Evolutionary conservation across 2,888 invertebrate species (phyloP), one percentile per base, ranked within the genome.

Genomic region (Tetragnatha montana): DNA sequence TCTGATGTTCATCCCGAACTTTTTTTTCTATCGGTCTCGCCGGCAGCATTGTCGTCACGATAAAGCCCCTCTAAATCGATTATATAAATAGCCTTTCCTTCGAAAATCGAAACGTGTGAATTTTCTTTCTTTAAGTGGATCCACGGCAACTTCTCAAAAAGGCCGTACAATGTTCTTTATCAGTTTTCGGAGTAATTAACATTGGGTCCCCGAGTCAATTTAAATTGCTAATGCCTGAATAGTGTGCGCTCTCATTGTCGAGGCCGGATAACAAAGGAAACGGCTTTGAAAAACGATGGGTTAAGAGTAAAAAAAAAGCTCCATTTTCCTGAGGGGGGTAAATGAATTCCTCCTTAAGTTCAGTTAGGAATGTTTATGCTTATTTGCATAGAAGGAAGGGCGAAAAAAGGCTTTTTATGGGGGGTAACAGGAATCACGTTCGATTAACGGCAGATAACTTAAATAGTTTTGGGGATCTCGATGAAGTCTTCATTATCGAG

Each of bases 141-240:
- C 71, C 71, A 79, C 50, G 71, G 69, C 78, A 71, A 71, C 76
- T 79, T 76, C 22, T n/a, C n/a, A n/a, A 76, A 79, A 85, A 35
- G 76, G 51, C 22, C 51, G 78, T 51, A 79, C 85, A 76, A 71
- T 79, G 85, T 85, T 79, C 85, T 79, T 85, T 85, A 85, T 85
- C 85, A 79, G 85, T 85, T 85, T 78, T 78, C 71, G 35, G 79
- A 79, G 85, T 85, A 85, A 85, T 85, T 85, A 85, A 85, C 85
- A 49, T 17, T 22, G 71, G 84, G 50, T 85, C 50, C 69, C 17
- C 85, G 14, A 79, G 71, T 79, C 78, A 85, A 85, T 85, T 79
- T 85, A 79, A 85, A 85, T 79, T 85, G 85, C 79, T 85, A 85
- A 85, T 85, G 85, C 50, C 51, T 79, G 85, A 85, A 79, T 79